Percentiles rank a stretch among this genome's conserved stretches.
Evolutionary conservation across 2,797 vertebrate genomes (phyloP).

Genomic region (Takifugu rubripes): DNA sequence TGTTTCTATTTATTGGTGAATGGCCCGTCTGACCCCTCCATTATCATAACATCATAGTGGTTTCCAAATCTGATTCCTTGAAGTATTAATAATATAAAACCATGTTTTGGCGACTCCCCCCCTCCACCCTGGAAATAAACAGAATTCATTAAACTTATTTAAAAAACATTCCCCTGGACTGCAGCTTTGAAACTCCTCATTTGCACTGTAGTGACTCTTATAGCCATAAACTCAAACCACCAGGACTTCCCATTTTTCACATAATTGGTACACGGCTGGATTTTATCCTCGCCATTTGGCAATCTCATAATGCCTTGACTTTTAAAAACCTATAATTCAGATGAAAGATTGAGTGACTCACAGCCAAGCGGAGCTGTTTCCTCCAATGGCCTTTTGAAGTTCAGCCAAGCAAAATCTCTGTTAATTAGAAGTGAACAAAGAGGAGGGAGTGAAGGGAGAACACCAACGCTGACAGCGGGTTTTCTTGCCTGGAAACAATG

Average conservation of each 20-base stretch:
- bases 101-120: background rate
- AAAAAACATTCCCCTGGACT: too few species aligned
- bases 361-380: slow-evolving; percentile 50
- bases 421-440: slow-evolving; percentile 72
- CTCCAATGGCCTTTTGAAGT: slow-evolving; percentile 69
- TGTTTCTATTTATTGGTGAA: background rate
- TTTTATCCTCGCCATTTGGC: slow-evolving; percentile 56
- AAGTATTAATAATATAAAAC: too few species aligned
- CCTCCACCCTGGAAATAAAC: too few species aligned
- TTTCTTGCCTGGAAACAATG: slow-evolving; percentile 51
- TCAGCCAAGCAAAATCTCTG: slow-evolving; percentile 70
- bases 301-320: slow-evolving; percentile 63
- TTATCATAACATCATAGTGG: slow-evolving; percentile 2
- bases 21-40: background rate
- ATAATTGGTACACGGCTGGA: slow-evolving; percentile 55
- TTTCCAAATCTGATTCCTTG: slow-evolving; percentile 10
- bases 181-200: slow-evolving; percentile 11
- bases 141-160: too few species aligned
- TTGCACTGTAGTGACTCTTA: slow-evolving; percentile 15
- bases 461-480: slow-evolving; percentile 40
- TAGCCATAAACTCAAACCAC: slow-evolving; percentile 17
- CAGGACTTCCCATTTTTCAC: slow-evolving; percentile 31
- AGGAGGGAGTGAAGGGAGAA: slow-evolving; percentile 46
- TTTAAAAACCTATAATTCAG: slow-evolving; percentile 68
- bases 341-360: slow-evolving; percentile 64